phyloP scores from a whole-genome alignment of 2,888 invertebrate genomes.

The Sinodicranocentrus sp. region DNA sequence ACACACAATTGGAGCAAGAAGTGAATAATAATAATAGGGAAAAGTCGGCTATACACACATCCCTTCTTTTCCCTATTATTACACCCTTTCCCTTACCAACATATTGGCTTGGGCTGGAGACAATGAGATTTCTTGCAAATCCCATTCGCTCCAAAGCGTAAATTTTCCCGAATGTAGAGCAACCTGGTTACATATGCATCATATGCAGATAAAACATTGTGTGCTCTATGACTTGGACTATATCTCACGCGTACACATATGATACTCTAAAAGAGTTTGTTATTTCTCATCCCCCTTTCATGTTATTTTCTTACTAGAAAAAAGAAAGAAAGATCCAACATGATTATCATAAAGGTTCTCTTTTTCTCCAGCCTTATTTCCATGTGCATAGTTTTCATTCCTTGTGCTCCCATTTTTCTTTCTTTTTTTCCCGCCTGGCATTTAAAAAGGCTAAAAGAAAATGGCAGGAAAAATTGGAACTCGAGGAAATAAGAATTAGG shows the following conservation, averaged over 20 bases:
- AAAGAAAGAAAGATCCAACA: conserved; percentile 34
- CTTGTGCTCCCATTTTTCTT: background rate
- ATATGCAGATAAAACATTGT: background rate
- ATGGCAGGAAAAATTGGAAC: conserved; percentile 29
- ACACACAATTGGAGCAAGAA: conserved; percentile 21
- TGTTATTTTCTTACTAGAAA: too few relatives aligned
- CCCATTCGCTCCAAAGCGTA: conserved; percentile 36
- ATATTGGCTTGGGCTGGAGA: conserved; percentile 17
- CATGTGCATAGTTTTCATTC: conserved; percentile 20
- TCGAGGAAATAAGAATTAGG: conserved; percentile 45
- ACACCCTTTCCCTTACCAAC: background rate
- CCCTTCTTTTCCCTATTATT: conserved; percentile 7
- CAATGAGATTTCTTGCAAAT: conserved; percentile 55
- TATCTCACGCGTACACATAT: too few relatives aligned
- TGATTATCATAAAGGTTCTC: conserved; percentile 58
- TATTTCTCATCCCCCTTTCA: too few relatives aligned
- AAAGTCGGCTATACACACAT: background rate
- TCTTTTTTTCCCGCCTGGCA: conserved; percentile 21
- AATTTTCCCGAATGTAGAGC: conserved; percentile 37
- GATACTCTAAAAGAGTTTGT: too few relatives aligned
- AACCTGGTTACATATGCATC: conserved; percentile 18
- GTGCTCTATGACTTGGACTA: background rate
- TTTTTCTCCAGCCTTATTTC: conserved; percentile 22
- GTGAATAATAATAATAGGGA: conserved; percentile 14
- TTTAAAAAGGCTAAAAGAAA: conserved; percentile 28